Evolutionary conservation across 2,113 vertebrate genomes (phyloP).

Genomic region (Cryptotis parvus): DNA sequence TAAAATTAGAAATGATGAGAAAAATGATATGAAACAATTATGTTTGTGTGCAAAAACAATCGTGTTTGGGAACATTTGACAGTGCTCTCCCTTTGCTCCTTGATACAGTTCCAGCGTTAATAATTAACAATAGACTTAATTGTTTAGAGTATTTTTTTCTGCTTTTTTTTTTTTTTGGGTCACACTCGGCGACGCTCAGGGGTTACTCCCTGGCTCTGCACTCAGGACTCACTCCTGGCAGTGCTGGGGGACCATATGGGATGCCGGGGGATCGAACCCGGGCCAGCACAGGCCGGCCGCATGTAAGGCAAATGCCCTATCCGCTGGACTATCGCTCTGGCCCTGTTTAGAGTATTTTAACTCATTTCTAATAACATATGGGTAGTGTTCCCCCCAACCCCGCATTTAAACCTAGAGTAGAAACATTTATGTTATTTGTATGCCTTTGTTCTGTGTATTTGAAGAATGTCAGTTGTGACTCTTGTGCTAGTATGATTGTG

Average conservation of each 20-base stretch:
- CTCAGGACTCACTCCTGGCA: too few species aligned
- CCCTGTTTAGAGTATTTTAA: conserved; percentile 61
- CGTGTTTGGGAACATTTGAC: conserved; percentile 65
- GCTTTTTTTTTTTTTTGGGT: too few species aligned
- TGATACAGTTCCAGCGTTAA: conserved; percentile 59
- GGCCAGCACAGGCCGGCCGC: too few species aligned
- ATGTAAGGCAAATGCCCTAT: too few species aligned
- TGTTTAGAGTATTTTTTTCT: conserved; percentile 61
- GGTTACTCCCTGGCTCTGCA: too few species aligned
- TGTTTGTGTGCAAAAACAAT: conserved; percentile 51
- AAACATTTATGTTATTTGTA: conserved; percentile 54
- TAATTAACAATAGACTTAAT: conserved; percentile 64
- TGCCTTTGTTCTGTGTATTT: conserved; percentile 64
- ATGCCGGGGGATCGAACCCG: too few species aligned
- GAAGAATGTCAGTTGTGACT: conserved; percentile 45
- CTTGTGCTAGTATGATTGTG: conserved; percentile 13
- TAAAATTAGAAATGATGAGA: conserved; percentile 54
- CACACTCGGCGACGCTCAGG: too few species aligned
- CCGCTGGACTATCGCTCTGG: too few species aligned
- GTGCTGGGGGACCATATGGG: too few species aligned
- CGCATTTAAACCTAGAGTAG: conserved; percentile 36
- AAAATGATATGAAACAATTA: conserved; percentile 51
- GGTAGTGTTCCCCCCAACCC: conserved; percentile 38
- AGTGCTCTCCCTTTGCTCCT: conserved; percentile 46
- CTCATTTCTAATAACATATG: conserved; percentile 30